Evolutionary conservation across 2,888 invertebrate genomes (phyloP), one percentile per base, ranked within the genome.

Genomic region (Cordilura impudica): DNA sequence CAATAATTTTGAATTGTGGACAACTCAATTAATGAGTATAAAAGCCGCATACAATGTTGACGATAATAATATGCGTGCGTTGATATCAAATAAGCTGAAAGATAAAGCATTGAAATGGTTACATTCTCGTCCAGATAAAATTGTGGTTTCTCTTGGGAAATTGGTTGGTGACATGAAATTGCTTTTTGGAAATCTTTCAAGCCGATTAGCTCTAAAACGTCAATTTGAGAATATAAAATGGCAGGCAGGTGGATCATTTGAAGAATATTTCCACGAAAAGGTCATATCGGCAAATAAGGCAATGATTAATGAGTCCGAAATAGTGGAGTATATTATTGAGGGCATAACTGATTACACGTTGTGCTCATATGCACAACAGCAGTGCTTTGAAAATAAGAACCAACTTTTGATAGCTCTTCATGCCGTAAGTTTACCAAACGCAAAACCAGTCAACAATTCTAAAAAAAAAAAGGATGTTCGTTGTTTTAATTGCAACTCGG

Each of bases 281-380:
- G 47, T 70, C 0, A 81, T 82, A 14, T 23, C 81, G 31, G 78
- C 81, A 1, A 83, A 76, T 19, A 69, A 78, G 60, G 23, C 72
- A n/a, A 49, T 60, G 14, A 56, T 85, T 18, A 83, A 83, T 8
- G 83, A 83, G 31, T 82, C 82, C 16, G 84, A 85, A 29, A 29
- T 82, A 7, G 43, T 83, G 0, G 76, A 82, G 12, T 81, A 81
- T 19, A 12, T 81, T 4, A 82, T 83, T 14, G 82, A 81, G 26
- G 81, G 81, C 7, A 81, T 82, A 14, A 29, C 78, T 6, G 77
- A 73, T 16, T 29, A 54, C 10, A 43, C 14, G 8, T 23, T 71
- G 39, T 66, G 53, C 4, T 39, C 71, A 3, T 72, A 78, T 14
- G 80, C 80, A 10, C 43, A 69, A 35, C 75, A 72, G 61, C 80